Percentiles rank a stretch among this genome's conserved stretches.
Evolutionary conservation across 2,888 invertebrate genomes (phyloP).

Genomic region (Amblyjoppa fuscipennis): DNA sequence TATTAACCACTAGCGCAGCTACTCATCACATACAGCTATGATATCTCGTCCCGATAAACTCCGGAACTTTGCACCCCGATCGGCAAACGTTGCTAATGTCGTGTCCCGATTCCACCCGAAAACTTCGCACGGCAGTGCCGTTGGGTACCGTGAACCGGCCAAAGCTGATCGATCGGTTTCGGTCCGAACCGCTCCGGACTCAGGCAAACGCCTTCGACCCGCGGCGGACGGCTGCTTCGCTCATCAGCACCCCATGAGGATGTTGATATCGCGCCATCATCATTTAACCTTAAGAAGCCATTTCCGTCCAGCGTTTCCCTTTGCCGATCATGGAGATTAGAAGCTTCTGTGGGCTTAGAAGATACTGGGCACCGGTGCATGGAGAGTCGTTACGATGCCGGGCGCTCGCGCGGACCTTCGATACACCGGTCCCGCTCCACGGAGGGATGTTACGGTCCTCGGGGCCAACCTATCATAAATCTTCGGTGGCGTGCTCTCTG

Average conservation of each 20-base stretch:
- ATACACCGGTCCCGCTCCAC: conserved; percentile 1
- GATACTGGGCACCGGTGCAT: background rate
- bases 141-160: background rate
- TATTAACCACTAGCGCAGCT: background rate
- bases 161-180: background rate
- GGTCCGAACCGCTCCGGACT: background rate
- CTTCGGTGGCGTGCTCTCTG: conserved; percentile 15
- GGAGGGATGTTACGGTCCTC: conserved; percentile 20
- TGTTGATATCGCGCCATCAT: conserved; percentile 1
- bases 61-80: background rate
- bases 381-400: background rate
- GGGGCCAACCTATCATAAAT: conserved; percentile 48
- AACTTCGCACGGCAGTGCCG: background rate
- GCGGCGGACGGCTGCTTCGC: background rate
- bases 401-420: conserved; percentile 22
- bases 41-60: background rate
- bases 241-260: background rate
- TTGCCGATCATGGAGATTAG: conserved; percentile 1
- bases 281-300: background rate
- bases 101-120: background rate
- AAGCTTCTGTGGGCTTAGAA: background rate
- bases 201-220: background rate
- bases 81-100: background rate
- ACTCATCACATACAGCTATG: background rate
- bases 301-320: conserved; percentile 7